phyloP scores from a whole-genome alignment of 2,113 vertebrate genomes.

The Haemorhous mexicanus region DNA sequence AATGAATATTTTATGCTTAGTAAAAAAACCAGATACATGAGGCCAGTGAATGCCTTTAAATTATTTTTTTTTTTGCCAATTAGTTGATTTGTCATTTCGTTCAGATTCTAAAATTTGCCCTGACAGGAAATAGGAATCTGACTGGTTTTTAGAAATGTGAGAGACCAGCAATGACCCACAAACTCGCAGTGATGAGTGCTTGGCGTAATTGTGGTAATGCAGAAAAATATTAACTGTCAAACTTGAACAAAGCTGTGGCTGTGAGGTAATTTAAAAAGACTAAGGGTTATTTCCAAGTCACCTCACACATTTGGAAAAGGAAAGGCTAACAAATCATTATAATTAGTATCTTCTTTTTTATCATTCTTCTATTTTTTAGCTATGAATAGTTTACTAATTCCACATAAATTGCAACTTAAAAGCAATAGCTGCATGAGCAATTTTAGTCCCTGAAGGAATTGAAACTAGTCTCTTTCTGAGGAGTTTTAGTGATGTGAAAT shows the following conservation, averaged over 20 bases:
- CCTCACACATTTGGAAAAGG: background rate
- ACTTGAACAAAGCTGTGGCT: background rate
- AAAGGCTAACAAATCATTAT: constrained; percentile 20
- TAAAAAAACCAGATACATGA: background rate
- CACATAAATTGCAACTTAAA: background rate
- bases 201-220: background rate
- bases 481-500: background rate
- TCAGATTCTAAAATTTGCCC: background rate
- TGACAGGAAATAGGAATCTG: background rate
- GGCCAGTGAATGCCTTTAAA: background rate
- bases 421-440: background rate
- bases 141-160: background rate
- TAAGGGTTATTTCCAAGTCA: background rate
- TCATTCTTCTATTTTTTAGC: background rate
- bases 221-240: constrained; percentile 5
- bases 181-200: background rate
- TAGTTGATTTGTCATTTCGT: background rate
- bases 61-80: background rate
- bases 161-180: background rate
- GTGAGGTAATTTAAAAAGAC: constrained; percentile 7
- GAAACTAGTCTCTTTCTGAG: background rate
- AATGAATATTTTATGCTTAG: background rate
- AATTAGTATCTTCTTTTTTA: constrained; percentile 3
- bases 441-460: background rate
- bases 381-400: background rate